These are phyloP conservation scores for Hermaeophaga mercurialis DNA, from an alignment of 2,888 invertebrate genomes.

Conservation along the genomic window DNA sequence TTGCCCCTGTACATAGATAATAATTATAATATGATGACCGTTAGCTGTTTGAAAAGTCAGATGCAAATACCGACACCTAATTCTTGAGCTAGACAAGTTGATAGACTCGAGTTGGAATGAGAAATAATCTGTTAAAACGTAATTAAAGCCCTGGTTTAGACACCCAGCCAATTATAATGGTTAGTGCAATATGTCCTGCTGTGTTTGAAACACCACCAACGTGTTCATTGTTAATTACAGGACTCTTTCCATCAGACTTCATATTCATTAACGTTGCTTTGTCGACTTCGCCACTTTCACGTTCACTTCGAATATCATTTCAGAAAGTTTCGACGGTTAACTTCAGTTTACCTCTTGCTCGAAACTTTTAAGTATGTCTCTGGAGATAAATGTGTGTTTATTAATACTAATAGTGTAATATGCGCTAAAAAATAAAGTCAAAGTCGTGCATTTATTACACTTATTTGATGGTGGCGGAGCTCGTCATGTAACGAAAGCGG, in stretches of 20 bases:
- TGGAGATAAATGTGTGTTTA: too few species aligned
- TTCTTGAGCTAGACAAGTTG: neutral
- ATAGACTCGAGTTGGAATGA: neutral
- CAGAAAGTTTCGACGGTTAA: neutral
- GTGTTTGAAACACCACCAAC: conserved; percentile 15
- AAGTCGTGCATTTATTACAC: too few species aligned
- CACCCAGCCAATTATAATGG: conserved; percentile 15
- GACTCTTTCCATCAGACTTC: conserved; percentile 13
- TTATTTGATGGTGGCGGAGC: too few species aligned
- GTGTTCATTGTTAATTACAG: conserved; percentile 13
- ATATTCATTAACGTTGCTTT: conserved; percentile 4
- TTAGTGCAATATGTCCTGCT: conserved; percentile 14
- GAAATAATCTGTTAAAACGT: conserved; percentile 8
- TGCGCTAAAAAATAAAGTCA: too few species aligned
- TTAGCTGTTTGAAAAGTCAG: neutral
- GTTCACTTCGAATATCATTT: neutral
- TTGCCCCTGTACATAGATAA: too few species aligned
- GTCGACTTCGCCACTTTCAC: neutral
- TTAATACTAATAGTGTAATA: too few species aligned
- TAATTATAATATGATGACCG: too few species aligned
- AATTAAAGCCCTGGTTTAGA: conserved; percentile 13
- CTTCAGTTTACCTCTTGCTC: neutral
- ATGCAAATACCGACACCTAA: neutral
- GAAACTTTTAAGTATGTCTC: conserved; percentile 12
- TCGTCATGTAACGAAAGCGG: too few species aligned